A percentile compares a stretch with the other conserved stretches of the same genome.
Evolutionary conservation across 2,888 invertebrate species (phyloP).

Genomic region (Drosophila anomalipes): DNA sequence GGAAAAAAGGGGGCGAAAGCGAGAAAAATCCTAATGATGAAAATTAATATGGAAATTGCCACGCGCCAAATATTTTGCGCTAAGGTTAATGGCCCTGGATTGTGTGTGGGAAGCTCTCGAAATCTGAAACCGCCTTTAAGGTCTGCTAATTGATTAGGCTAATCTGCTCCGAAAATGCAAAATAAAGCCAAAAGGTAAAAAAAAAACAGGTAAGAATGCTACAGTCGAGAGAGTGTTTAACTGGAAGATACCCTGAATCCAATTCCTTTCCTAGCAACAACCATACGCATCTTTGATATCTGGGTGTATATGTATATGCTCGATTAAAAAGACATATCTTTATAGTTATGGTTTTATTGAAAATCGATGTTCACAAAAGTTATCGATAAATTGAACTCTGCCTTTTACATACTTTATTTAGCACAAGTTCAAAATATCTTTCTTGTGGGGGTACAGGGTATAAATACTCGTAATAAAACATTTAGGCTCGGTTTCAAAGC

Average conservation of each 20-base stretch:
- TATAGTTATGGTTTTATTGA: not conserved
- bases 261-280: not conserved
- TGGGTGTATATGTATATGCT: not conserved
- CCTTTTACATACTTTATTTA: no score
- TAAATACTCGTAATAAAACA: not conserved
- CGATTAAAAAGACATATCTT: not conserved
- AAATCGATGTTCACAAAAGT: not conserved
- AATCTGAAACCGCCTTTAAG: conserved; percentile 35
- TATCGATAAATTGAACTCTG: not conserved
- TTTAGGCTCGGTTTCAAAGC: not conserved
- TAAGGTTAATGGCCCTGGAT: conserved; percentile 14
- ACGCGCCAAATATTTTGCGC: conserved; percentile 47
- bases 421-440: not conserved
- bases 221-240: not conserved
- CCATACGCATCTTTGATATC: not conserved
- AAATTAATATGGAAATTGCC: conserved; percentile 68
- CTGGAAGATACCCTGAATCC: not conserved
- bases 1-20: not conserved
- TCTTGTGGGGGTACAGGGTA: not conserved
- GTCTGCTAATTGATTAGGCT: conserved; percentile 65
- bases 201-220: not conserved
- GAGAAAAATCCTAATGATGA: conserved; percentile 48
- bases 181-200: conserved; percentile 7
- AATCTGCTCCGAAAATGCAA: conserved; percentile 13
- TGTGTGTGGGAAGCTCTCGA: conserved; percentile 43